Conservation (phyloP, 2,113 vertebrate genomes). For the Aphelocoma coerulescens region DNA sequence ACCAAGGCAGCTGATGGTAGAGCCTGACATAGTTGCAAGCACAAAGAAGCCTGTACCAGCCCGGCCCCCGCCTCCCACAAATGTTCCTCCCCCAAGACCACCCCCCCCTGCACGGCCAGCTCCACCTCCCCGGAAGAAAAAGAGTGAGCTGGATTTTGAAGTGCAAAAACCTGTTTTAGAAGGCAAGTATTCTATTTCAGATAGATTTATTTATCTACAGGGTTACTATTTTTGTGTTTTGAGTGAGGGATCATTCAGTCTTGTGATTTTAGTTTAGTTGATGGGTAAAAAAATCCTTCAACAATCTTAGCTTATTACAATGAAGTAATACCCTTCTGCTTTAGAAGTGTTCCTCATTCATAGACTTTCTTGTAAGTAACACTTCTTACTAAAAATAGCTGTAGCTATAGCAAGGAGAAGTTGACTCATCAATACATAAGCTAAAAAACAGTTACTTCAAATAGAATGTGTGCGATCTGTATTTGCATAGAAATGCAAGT, state of each 20-base stretch:
- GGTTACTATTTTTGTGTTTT: background rate
- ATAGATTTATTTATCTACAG: background rate
- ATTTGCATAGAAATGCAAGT: background rate
- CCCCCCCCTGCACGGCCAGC: slow-evolving; percentile 88
- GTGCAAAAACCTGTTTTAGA: slow-evolving; percentile 81
- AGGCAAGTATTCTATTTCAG: slow-evolving; percentile 71
- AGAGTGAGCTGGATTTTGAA: slow-evolving; percentile 81
- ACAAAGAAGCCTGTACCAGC: slow-evolving; percentile 91
- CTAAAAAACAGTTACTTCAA: background rate
- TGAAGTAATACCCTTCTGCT: background rate
- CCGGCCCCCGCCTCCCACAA: slow-evolving; percentile 85
- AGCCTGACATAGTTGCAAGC: slow-evolving; percentile 97
- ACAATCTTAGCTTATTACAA: background rate
- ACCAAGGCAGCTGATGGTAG: slow-evolving; percentile 85
- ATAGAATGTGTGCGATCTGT: background rate
- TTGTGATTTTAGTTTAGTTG: background rate
- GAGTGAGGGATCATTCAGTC: background rate
- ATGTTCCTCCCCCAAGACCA: slow-evolving; percentile 86
- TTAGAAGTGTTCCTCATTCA: background rate
- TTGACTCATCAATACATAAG: background rate
- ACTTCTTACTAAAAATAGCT: background rate
- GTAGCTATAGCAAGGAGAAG: background rate
- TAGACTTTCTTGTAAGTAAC: background rate
- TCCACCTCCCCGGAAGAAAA: slow-evolving; percentile 87
- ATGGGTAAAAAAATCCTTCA: background rate